phyloP scores from a whole-genome alignment of 1,140 invertebrate species.

The Cydia pomonella region DNA sequence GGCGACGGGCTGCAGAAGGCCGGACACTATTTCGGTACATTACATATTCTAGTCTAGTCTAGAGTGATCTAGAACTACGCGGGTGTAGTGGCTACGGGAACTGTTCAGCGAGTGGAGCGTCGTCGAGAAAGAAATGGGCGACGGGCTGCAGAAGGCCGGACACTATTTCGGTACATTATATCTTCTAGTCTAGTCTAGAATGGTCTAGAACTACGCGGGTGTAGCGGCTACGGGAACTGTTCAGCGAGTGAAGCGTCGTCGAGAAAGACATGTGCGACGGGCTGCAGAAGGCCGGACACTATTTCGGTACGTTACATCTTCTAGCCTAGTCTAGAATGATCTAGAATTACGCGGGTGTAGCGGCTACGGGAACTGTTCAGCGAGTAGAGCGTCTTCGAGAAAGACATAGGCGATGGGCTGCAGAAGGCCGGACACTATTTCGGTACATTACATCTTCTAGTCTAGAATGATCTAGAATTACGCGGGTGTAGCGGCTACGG shows the following conservation, averaged over 20 bases:
- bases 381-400: constrained; percentile 93
- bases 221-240: constrained; percentile 92
- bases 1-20: constrained; percentile 89
- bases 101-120: constrained; percentile 94
- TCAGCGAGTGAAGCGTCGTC: constrained; percentile 92
- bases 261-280: constrained; percentile 92
- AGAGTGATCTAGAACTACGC: too few species aligned
- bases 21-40: constrained; percentile 81
- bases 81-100: too few species aligned
- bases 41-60: too few species aligned
- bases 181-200: too few species aligned
- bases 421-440: constrained; percentile 85
- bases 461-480: too few species aligned
- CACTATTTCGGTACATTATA: constrained; percentile 80
- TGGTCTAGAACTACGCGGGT: too few species aligned
- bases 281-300: constrained; percentile 85
- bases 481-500: too few species aligned
- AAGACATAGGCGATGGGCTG: constrained; percentile 90
- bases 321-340: too few species aligned
- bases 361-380: constrained; percentile 92
- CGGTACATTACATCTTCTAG: constrained; percentile 64
- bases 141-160: constrained; percentile 86
- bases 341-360: too few species aligned
- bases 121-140: constrained; percentile 91
- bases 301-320: constrained; percentile 76